A percentile compares a stretch with the other conserved stretches of the same genome.
Conservation (phyloP, 2,113 vertebrate species). For the Grallaria varia region DNA sequence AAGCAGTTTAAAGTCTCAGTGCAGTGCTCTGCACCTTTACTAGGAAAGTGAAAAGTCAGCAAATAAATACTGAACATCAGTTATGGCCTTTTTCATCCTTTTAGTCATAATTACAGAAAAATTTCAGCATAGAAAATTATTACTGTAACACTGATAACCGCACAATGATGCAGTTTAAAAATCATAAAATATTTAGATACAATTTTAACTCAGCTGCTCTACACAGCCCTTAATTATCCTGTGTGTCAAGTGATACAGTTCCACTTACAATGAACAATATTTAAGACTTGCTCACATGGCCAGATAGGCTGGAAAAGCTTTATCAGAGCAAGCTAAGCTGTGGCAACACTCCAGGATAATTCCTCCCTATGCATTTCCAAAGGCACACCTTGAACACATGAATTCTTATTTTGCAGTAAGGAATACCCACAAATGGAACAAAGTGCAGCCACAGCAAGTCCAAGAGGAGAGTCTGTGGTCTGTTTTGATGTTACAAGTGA, state of each 20-base stretch:
- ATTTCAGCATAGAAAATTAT: not conserved
- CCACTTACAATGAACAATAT: not conserved
- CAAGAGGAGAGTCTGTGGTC: not conserved
- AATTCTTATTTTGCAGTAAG: not conserved
- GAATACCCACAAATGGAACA: not conserved
- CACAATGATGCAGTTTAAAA: not conserved
- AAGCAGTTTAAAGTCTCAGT: not conserved
- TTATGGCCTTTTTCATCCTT: not conserved
- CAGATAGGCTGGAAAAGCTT: not conserved
- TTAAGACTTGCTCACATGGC: not conserved
- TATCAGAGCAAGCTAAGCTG: not conserved
- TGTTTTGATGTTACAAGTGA: not conserved
- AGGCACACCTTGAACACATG: not conserved
- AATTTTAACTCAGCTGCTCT: not conserved
- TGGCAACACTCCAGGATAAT: not conserved
- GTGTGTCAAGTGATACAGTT: not conserved
- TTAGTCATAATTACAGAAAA: not conserved
- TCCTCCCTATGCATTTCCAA: not conserved
- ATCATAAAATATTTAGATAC: not conserved
- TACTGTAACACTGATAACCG: not conserved
- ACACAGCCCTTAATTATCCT: not conserved
- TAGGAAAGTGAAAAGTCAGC: not conserved
- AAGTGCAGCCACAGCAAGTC: not conserved
- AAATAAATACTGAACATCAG: not conserved
- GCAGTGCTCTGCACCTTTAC: not conserved